A percentile compares a stretch with the other conserved stretches of the same genome.
Evolutionary conservation across 2,888 invertebrate species (phyloP).

Genomic region (Carcina quercana): DNA sequence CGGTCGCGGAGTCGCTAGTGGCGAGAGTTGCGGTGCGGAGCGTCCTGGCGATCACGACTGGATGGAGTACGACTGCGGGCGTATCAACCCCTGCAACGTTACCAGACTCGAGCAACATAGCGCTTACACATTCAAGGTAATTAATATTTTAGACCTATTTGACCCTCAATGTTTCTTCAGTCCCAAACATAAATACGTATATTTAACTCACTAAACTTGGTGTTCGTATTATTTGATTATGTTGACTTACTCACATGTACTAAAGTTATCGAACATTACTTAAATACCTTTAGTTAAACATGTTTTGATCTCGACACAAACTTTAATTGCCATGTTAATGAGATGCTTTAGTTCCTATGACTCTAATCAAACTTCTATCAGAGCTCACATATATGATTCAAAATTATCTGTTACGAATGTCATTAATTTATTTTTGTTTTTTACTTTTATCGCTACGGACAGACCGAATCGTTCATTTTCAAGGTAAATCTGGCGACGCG

Average conservation of each 20-base stretch:
- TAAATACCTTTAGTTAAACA: too few species aligned
- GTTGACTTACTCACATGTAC: too few species aligned
- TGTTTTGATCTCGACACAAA: too few species aligned
- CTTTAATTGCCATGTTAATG: too few species aligned
- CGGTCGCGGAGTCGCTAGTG: conserved; percentile 68
- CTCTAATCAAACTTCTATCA: too few species aligned
- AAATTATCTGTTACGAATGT: not conserved
- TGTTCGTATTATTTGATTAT: conserved; percentile 6
- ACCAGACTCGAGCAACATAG: conserved; percentile 90
- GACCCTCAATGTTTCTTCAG: too few species aligned
- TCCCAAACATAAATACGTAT: too few species aligned
- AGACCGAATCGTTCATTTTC: conserved; percentile 69
- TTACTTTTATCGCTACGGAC: conserved; percentile 64
- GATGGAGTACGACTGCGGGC: conserved; percentile 90
- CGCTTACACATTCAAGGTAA: conserved; percentile 88
- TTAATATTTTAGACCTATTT: too few species aligned
- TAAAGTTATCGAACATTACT: too few species aligned
- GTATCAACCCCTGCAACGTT: conserved; percentile 91
- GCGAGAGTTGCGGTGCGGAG: conserved; percentile 43
- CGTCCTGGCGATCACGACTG: conserved; percentile 76
- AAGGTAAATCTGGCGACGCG: conserved; percentile 55
- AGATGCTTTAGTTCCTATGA: too few species aligned
- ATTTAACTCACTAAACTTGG: too few species aligned
- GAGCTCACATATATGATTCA: too few species aligned
- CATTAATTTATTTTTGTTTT: conserved; percentile 38